Conservation (phyloP, 2,797 vertebrate genomes). For the Taenioides sp. region DNA sequence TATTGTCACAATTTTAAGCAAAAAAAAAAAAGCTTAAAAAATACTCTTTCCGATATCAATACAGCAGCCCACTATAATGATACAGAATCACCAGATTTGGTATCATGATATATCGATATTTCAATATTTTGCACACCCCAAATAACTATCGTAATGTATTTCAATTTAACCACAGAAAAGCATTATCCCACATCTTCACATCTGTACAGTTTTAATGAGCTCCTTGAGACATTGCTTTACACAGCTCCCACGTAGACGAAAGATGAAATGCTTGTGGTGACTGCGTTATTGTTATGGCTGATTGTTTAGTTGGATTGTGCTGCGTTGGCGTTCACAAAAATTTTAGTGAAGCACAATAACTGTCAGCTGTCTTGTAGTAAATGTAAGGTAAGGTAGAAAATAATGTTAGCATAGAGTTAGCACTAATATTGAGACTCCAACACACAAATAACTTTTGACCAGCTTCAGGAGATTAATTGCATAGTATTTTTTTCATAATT, state of each 20-base stretch:
- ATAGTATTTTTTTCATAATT: neutral
- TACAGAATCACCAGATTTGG: no score
- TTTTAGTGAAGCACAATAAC: conserved; percentile 10
- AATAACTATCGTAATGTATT: no score
- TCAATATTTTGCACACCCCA: no score
- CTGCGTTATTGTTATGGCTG: conserved; percentile 47
- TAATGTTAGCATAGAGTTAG: neutral
- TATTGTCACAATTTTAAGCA: no score
- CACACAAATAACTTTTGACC: no score
- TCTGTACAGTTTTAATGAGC: conserved; percentile 38
- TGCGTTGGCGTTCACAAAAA: conserved; percentile 26
- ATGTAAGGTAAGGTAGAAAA: neutral
- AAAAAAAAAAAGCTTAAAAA: no score
- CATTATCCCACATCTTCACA: neutral
- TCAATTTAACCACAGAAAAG: neutral
- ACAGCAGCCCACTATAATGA: no score
- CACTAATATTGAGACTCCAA: no score
- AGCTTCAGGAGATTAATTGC: no score
- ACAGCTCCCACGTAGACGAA: conserved; percentile 28
- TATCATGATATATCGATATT: no score
- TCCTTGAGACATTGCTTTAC: conserved; percentile 13
- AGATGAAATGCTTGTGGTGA: conserved; percentile 14
- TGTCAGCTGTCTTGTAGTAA: neutral
- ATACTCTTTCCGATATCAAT: no score
- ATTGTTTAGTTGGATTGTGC: conserved; percentile 26